A percentile compares a stretch with the other conserved stretches of the same genome.
phyloP scores from a whole-genome alignment of 2,797 vertebrate genomes.

The Muscicapa comitata region DNA sequence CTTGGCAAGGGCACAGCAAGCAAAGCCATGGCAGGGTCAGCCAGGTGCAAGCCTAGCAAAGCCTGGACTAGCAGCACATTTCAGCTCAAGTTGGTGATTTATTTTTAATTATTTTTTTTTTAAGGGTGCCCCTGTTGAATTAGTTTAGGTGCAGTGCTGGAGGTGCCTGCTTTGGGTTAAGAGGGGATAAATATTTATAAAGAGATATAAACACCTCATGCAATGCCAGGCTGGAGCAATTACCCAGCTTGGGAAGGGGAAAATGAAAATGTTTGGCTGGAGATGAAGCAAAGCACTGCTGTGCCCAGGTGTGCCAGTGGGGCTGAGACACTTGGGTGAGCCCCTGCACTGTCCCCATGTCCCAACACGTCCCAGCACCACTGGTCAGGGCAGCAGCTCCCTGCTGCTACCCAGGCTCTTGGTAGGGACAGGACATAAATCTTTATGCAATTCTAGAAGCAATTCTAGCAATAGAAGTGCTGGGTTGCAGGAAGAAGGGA shows the following conservation, averaged over 20 bases:
- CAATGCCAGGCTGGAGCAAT: background rate
- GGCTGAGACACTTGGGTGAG: background rate
- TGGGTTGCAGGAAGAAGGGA: background rate
- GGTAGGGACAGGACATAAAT: background rate
- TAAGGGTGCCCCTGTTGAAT: fast-evolving
- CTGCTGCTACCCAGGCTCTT: fast-evolving
- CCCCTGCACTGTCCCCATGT: background rate
- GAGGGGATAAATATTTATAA: fast-evolving
- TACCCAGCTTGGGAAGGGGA: background rate
- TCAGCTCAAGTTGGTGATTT: fast-evolving
- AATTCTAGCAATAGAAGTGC: background rate
- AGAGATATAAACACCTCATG: background rate
- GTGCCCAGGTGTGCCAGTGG: background rate
- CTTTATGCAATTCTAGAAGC: background rate
- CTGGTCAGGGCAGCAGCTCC: background rate
- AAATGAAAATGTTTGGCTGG: background rate
- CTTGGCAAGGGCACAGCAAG: slow-evolving; percentile 1
- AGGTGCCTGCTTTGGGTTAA: background rate
- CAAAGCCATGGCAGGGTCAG: background rate
- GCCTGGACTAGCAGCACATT: background rate
- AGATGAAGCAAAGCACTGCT: background rate
- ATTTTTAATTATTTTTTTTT: background rate
- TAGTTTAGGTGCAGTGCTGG: fast-evolving
- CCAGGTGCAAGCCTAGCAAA: background rate
- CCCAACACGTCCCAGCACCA: background rate